Evolutionary conservation across 2,888 invertebrate species (phyloP).

Genomic region (Yponomeuta malinellus): DNA sequence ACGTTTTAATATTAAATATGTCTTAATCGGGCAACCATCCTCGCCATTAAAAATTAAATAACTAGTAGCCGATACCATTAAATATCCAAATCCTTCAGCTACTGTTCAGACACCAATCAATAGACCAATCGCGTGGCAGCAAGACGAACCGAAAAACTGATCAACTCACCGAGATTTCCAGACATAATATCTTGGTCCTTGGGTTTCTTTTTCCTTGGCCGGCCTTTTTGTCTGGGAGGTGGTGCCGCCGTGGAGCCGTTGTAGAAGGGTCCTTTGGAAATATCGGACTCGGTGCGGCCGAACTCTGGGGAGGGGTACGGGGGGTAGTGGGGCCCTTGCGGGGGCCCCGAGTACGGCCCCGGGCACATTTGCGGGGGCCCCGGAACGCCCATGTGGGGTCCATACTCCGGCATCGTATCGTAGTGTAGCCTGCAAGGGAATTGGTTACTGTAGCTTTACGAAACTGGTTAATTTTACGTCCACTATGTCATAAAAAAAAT

Average conservation of each 20-base stretch:
- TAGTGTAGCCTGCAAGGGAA: conserved; percentile 58
- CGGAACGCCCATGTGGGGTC: conserved; percentile 72
- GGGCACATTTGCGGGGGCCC: conserved; percentile 76
- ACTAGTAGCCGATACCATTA: neutral
- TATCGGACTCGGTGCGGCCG: conserved; percentile 65
- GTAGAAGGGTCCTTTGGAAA: conserved; percentile 74
- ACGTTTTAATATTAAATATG: no score
- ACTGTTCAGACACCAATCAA: neutral
- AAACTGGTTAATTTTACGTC: neutral
- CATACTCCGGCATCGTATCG: conserved; percentile 75
- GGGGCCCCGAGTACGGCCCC: conserved; percentile 70
- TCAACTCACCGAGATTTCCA: conserved; percentile 85
- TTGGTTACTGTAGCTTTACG: neutral
- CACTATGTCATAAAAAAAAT: no score
- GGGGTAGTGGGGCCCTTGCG: conserved; percentile 64
- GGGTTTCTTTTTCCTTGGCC: conserved; percentile 94
- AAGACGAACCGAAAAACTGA: neutral
- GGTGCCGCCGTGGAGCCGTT: conserved; percentile 70
- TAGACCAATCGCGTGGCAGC: neutral
- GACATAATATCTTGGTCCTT: conserved; percentile 92
- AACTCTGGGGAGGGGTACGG: conserved; percentile 77
- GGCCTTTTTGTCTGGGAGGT: conserved; percentile 92
- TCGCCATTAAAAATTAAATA: neutral
- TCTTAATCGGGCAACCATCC: neutral
- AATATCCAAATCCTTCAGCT: neutral